A percentile compares a stretch with the other conserved stretches of the same genome.
Evolutionary conservation across 2,113 vertebrate species (phyloP).

Genomic region (Silurus glanis): DNA sequence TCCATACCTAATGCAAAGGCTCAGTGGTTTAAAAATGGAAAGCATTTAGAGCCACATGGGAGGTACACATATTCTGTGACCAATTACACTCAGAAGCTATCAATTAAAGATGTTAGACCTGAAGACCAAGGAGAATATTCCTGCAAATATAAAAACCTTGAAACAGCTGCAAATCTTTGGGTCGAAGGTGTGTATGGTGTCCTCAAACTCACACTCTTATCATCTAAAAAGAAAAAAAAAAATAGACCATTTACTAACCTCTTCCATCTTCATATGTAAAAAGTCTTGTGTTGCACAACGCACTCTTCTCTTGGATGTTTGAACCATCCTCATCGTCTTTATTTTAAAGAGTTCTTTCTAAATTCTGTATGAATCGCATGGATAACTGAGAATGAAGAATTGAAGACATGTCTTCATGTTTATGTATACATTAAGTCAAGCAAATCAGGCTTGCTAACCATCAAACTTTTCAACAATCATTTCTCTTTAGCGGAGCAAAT

Average conservation of each 20-base stretch:
- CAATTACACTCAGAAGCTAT: slow-evolving; percentile 90
- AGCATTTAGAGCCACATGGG: slow-evolving; percentile 82
- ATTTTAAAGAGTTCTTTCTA: no score
- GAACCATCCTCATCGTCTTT: background rate
- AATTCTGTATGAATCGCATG: slow-evolving; percentile 3
- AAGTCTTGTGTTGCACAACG: background rate
- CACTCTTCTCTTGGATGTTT: slow-evolving; percentile 19
- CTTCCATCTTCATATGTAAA: slow-evolving; percentile 59
- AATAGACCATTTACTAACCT: slow-evolving; percentile 68
- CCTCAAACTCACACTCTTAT: slow-evolving; percentile 25
- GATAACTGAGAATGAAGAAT: background rate
- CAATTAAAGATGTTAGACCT: slow-evolving; percentile 84
- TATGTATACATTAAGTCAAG: background rate
- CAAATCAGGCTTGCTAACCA: slow-evolving; percentile 54
- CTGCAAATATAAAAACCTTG: slow-evolving; percentile 84
- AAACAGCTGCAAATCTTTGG: slow-evolving; percentile 86
- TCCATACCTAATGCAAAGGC: slow-evolving; percentile 89
- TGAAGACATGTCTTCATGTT: background rate
- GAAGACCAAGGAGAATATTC: slow-evolving; percentile 90
- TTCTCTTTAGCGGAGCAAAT: slow-evolving; percentile 91
- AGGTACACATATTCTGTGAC: slow-evolving; percentile 84
- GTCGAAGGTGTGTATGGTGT: slow-evolving; percentile 86
- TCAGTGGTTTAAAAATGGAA: slow-evolving; percentile 90
- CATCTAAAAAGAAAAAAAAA: background rate
- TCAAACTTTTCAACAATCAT: slow-evolving; percentile 61